Conservation (phyloP, 2,888 invertebrate species). For the Heliconius aoede region DNA sequence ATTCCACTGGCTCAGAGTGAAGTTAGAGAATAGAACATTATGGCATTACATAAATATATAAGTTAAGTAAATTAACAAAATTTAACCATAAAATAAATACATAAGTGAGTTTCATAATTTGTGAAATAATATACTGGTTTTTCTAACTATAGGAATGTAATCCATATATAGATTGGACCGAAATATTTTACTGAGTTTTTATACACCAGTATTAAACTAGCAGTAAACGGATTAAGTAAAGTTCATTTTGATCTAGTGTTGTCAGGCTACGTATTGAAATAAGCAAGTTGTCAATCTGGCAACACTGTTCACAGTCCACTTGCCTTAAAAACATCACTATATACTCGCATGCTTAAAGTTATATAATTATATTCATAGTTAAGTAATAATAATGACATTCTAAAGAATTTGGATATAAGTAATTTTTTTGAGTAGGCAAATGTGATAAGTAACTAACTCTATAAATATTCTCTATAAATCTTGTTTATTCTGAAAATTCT, state of each 20-base stretch:
- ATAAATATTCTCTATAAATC: neutral
- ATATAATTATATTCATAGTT: conserved; percentile 42
- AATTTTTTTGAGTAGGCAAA: conserved; percentile 13
- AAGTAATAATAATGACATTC: conserved; percentile 23
- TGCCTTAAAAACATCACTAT: conserved; percentile 69
- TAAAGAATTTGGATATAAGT: conserved; percentile 17
- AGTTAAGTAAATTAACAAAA: neutral
- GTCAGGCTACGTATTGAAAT: conserved; percentile 1
- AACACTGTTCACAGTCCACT: conserved; percentile 50
- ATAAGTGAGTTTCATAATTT: neutral
- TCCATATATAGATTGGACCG: conserved; percentile 17
- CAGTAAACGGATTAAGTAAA: conserved; percentile 15
- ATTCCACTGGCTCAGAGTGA: too few species aligned
- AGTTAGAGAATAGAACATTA: neutral
- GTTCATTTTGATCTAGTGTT: conserved; percentile 31
- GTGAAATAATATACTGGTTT: conserved; percentile 1
- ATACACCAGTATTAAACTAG: conserved; percentile 30
- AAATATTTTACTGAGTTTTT: conserved; percentile 33
- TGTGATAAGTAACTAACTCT: conserved; percentile 28
- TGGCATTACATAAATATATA: neutral
- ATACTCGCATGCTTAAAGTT: conserved; percentile 68
- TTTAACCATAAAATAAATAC: neutral
- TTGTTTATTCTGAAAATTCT: neutral
- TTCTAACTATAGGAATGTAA: conserved; percentile 12
- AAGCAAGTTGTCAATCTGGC: neutral